phyloP scores from a whole-genome alignment of 2,888 invertebrate genomes.

The Lithophane socia region DNA sequence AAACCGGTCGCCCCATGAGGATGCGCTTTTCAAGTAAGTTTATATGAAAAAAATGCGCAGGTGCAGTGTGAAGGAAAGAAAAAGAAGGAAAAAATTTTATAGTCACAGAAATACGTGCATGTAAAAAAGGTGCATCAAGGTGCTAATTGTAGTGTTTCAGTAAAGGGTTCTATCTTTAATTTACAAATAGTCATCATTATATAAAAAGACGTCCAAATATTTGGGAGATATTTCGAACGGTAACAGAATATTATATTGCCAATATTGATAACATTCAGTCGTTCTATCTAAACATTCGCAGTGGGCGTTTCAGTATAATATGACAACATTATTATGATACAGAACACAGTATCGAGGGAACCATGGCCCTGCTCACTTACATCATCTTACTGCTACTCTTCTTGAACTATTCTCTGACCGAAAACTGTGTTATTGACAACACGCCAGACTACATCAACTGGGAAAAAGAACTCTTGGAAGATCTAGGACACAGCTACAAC shows the following conservation, averaged over 20 bases:
- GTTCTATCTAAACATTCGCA: neutral
- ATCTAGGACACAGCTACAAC: constrained; percentile 23
- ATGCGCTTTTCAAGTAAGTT: neutral
- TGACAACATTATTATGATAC: neutral
- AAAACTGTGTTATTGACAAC: constrained; percentile 29
- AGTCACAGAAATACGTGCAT: too few relatives aligned
- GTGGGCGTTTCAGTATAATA: constrained; percentile 48
- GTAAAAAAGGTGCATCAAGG: too few relatives aligned
- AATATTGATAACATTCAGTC: neutral
- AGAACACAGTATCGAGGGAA: constrained; percentile 24
- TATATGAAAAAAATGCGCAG: too few relatives aligned
- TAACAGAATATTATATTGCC: too few relatives aligned
- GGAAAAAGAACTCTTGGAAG: constrained; percentile 58
- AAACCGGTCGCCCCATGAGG: neutral
- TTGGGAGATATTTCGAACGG: neutral
- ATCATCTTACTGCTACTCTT: constrained; percentile 35
- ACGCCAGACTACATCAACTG: constrained; percentile 48
- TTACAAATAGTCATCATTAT: too few relatives aligned
- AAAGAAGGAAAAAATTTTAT: too few relatives aligned
- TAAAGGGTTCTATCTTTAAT: too few relatives aligned
- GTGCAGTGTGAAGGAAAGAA: too few relatives aligned
- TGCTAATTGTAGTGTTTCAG: too few relatives aligned
- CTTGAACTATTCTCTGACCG: neutral
- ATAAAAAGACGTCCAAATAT: too few relatives aligned
- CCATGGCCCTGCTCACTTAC: constrained; percentile 41